These are phyloP conservation scores for Champsocephalus gunnari DNA, from an alignment of 2,797 vertebrate species.

Conservation along the genomic window DNA sequence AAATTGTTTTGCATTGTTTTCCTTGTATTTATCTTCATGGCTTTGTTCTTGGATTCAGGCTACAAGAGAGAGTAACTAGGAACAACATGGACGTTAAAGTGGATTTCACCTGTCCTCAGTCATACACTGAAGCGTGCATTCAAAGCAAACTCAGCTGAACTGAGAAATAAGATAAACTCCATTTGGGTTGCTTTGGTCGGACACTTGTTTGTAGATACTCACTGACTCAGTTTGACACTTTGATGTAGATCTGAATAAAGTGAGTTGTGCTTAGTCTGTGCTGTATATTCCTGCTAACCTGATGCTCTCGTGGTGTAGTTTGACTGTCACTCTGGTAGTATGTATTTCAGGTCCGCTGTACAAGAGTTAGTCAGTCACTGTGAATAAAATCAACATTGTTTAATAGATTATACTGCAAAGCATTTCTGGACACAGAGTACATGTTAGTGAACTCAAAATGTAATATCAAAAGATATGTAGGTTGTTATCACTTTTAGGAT, in stretches of 20 bases:
- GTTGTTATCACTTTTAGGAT: slow-evolving; percentile 24
- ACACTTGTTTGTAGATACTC: slow-evolving; percentile 44
- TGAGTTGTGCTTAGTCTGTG: slow-evolving; percentile 60
- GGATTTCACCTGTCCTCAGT: slow-evolving; percentile 20
- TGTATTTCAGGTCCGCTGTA: slow-evolving; percentile 56
- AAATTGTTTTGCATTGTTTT: no score
- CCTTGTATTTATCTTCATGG: no score
- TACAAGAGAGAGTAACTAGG: not conserved
- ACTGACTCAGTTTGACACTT: slow-evolving; percentile 50
- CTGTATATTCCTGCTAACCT: slow-evolving; percentile 78
- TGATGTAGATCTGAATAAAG: slow-evolving; percentile 48
- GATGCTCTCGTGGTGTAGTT: slow-evolving; percentile 63
- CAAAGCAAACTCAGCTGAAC: not conserved
- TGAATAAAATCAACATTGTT: slow-evolving; percentile 29
- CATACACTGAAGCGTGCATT: not conserved
- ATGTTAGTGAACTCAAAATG: slow-evolving; percentile 17
- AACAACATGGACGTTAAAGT: slow-evolving; percentile 17
- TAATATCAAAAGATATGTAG: slow-evolving; percentile 24
- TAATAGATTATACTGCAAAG: slow-evolving; percentile 21
- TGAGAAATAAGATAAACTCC: not conserved
- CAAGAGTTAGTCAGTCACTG: slow-evolving; percentile 48
- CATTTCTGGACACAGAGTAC: slow-evolving; percentile 26
- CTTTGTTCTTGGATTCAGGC: not conserved
- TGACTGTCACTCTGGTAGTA: slow-evolving; percentile 63
- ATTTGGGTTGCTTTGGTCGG: slow-evolving; percentile 5